phyloP scores from a whole-genome alignment of 2,888 invertebrate species.

The Hirtodrosophila confusa region DNA sequence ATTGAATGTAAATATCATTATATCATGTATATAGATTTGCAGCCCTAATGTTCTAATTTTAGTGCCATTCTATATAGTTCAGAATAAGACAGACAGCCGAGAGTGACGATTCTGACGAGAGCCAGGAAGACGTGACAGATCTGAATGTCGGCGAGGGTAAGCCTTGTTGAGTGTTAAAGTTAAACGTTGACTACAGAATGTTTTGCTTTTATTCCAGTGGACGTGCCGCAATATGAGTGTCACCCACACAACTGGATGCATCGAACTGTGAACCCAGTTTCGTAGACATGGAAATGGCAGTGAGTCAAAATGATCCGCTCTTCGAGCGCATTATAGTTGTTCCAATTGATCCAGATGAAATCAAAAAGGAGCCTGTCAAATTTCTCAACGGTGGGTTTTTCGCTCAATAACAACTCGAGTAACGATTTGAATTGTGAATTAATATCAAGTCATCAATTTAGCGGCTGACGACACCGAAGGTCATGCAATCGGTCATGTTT shows the following conservation, averaged over 20 bases:
- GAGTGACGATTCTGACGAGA: background rate
- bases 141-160: background rate
- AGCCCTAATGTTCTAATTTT: background rate
- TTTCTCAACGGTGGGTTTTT: slow-evolving; percentile 53
- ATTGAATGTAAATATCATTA: background rate
- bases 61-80: slow-evolving; percentile 30
- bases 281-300: slow-evolving; percentile 38
- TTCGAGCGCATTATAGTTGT: slow-evolving; percentile 2
- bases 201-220: background rate
- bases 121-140: background rate
- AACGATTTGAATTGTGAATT: slow-evolving; percentile 37
- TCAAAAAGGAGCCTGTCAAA: slow-evolving; percentile 48
- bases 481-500: slow-evolving; percentile 32
- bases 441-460: slow-evolving; percentile 37
- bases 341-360: background rate
- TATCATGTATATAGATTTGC: accelerated
- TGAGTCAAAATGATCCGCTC: slow-evolving; percentile 46
- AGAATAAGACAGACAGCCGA: too few relatives aligned
- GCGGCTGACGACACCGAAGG: slow-evolving; percentile 27
- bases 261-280: slow-evolving; percentile 19
- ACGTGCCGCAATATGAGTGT: background rate
- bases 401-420: slow-evolving; percentile 5
- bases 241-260: slow-evolving; percentile 37
- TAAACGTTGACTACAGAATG: background rate
- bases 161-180: background rate